Percentiles rank a stretch among this genome's conserved stretches.
Conservation (phyloP, 2,888 invertebrate species). For the Incurvaria masculella region DNA sequence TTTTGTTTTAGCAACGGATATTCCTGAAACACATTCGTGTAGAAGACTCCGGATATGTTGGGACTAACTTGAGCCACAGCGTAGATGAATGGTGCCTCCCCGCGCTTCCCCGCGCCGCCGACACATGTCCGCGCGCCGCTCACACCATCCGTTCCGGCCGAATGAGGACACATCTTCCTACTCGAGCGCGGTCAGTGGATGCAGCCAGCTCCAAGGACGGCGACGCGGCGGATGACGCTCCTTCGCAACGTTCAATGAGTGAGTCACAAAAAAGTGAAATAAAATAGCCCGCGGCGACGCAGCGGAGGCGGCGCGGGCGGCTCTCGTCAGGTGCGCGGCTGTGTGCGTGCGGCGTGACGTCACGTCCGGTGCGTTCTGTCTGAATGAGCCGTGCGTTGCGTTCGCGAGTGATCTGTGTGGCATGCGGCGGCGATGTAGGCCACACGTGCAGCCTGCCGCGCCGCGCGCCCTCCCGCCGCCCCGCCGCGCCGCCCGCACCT, state of each 20-base stretch:
- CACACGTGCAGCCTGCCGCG: constrained; percentile 36
- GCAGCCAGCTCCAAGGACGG: neutral
- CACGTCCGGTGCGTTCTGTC: neutral
- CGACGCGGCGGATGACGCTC: constrained; percentile 1
- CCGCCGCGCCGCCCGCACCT: too few relatives aligned
- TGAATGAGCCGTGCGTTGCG: constrained; percentile 1
- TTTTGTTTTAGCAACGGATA: too few relatives aligned
- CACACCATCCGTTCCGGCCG: too few relatives aligned
- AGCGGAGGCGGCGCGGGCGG: neutral
- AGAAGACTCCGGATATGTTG: too few relatives aligned
- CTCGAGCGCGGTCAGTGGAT: too few relatives aligned
- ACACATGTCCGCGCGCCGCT: too few relatives aligned
- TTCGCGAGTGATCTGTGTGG: neutral
- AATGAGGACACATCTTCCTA: too few relatives aligned
- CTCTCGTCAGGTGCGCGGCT: neutral
- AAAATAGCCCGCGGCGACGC: neutral
- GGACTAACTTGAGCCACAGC: too few relatives aligned
- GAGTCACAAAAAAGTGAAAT: neutral
- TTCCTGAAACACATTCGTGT: too few relatives aligned
- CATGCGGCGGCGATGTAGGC: constrained; percentile 45
- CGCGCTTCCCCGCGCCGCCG: too few relatives aligned
- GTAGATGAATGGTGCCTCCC: too few relatives aligned
- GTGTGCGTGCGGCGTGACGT: neutral
- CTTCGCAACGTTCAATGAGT: constrained; percentile 3
- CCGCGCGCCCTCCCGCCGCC: neutral